These are phyloP conservation scores for Eurypyga helias DNA, from an alignment of 2,113 vertebrate genomes.

Conservation along the genomic window DNA sequence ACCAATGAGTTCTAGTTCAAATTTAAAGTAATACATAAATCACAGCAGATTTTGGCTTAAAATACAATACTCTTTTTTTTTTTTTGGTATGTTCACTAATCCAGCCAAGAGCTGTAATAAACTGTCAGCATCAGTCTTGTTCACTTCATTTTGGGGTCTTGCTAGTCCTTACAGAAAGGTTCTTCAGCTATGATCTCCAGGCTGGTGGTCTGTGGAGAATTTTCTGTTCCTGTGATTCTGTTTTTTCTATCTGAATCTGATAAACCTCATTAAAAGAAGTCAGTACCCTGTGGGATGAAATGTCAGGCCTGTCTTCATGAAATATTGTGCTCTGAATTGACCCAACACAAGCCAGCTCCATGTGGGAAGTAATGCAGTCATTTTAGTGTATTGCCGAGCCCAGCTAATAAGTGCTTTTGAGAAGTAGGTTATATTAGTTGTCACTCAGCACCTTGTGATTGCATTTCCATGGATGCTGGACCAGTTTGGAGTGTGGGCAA, in stretches of 20 bases:
- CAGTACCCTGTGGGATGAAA: neutral
- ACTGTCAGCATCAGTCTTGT: conserved; percentile 40
- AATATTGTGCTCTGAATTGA: conserved; percentile 33
- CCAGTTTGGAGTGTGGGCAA: neutral
- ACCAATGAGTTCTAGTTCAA: neutral
- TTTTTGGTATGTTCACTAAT: conserved; percentile 7
- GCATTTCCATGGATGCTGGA: conserved; percentile 26
- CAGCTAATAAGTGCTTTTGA: neutral
- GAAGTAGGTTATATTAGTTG: conserved; percentile 27
- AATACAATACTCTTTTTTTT: no score
- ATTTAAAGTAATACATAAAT: conserved; percentile 35
- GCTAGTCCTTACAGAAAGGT: neutral
- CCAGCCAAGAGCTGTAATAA: conserved; percentile 46
- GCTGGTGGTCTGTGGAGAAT: conserved; percentile 30
- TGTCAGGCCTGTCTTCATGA: conserved; percentile 21
- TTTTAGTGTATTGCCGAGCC: conserved; percentile 14
- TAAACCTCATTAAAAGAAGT: conserved; percentile 57
- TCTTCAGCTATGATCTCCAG: conserved; percentile 14
- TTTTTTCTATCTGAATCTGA: conserved; percentile 53
- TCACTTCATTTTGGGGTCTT: conserved; percentile 47
- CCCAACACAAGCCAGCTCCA: conserved; percentile 15
- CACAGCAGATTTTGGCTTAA: conserved; percentile 26
- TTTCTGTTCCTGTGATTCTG: conserved; percentile 27
- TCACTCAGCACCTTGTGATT: conserved; percentile 54
- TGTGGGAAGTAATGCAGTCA: conserved; percentile 4